Evolutionary conservation across 2,113 vertebrate genomes (phyloP).

Genomic region (Grallaria varia): DNA sequence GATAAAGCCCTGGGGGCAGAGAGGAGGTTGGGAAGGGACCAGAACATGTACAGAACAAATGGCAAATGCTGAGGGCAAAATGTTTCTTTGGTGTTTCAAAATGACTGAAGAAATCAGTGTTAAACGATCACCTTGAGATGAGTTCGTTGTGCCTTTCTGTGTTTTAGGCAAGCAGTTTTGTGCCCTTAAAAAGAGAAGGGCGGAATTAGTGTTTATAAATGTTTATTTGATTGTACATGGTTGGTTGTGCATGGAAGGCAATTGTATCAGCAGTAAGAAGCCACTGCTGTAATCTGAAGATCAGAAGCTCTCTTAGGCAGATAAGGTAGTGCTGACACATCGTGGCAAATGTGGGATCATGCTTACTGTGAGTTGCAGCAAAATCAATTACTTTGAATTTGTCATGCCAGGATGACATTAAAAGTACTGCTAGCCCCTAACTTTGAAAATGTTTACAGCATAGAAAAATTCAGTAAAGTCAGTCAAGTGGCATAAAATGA

Average conservation of each 20-base stretch:
- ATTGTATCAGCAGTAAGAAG: neutral
- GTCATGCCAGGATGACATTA: neutral
- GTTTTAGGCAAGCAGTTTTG: neutral
- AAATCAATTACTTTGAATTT: neutral
- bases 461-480: neutral
- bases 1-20: neutral
- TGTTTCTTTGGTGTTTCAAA: neutral
- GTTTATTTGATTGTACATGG: neutral
- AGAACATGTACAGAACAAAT: neutral
- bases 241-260: neutral
- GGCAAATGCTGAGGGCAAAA: neutral
- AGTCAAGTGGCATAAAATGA: neutral
- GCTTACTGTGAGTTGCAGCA: neutral
- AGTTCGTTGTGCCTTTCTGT: neutral
- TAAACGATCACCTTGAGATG: accelerated
- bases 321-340: neutral
- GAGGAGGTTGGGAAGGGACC: neutral
- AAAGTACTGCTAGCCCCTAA: neutral
- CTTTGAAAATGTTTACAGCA: neutral
- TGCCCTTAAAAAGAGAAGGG: neutral
- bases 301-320: neutral
- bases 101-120: neutral
- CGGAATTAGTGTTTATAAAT: neutral
- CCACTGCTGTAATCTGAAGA: neutral
- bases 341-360: neutral